Evolutionary conservation across 2,797 vertebrate species (phyloP).

Genomic region (Perodicticus potto): DNA sequence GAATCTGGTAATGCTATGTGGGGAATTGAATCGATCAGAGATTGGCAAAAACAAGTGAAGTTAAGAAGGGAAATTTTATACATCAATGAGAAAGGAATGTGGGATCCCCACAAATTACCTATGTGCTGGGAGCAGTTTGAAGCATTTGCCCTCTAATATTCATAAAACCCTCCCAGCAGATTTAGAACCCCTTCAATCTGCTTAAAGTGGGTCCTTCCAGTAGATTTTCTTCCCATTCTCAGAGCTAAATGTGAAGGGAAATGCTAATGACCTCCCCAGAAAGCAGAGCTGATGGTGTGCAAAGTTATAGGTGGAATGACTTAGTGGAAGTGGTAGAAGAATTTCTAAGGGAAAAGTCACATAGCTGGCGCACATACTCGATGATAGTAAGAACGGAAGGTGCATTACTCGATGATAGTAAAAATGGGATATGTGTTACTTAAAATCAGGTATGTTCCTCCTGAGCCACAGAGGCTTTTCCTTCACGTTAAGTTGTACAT

Average conservation of each 20-base stretch:
- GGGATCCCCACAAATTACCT: too few species aligned
- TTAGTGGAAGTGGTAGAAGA: constrained; percentile 1
- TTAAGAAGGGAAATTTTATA: not conserved
- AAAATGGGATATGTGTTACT: not conserved
- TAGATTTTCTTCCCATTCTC: not conserved
- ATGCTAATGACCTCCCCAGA: not conserved
- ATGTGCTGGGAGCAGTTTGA: too few species aligned
- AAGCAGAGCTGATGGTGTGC: not conserved
- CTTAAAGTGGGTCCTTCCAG: not conserved
- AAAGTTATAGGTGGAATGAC: not conserved
- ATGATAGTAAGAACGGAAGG: not conserved
- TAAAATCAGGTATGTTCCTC: not conserved
- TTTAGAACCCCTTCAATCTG: not conserved
- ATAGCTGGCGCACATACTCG: not conserved
- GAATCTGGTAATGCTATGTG: not conserved
- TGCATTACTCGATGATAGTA: not conserved
- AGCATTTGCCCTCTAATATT: too few species aligned
- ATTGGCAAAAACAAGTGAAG: not conserved
- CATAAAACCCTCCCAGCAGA: not conserved
- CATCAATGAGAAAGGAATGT: too few species aligned
- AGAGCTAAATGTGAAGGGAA: constrained; percentile 13
- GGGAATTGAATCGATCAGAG: not conserved
- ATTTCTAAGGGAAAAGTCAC: not conserved
- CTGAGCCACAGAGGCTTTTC: not conserved
- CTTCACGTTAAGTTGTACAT: not conserved